phyloP scores from a whole-genome alignment of 2,113 vertebrate species.

The Cacatua alba region DNA sequence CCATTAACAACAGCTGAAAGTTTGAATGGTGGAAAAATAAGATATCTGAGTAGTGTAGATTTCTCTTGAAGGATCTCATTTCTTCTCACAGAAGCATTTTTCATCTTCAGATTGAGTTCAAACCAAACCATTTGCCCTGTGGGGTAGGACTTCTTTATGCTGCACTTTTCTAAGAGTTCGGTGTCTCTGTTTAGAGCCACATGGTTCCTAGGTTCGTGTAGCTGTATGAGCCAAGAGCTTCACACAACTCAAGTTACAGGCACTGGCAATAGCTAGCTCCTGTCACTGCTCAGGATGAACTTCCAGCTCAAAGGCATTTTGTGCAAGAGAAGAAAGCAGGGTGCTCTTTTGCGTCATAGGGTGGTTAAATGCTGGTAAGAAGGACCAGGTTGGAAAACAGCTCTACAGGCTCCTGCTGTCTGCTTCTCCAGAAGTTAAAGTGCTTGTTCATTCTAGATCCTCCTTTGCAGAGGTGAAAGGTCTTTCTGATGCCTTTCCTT shows the following conservation, averaged over 20 bases:
- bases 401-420: not conserved
- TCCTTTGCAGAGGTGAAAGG: not conserved
- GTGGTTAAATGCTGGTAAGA: not conserved
- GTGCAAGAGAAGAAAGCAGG: not conserved
- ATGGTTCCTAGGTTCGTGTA: rapidly evolving
- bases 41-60: not conserved
- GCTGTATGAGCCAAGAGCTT: not conserved
- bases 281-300: not conserved
- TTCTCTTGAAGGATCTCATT: not conserved
- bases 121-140: not conserved
- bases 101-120: not conserved
- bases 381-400: not conserved
- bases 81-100: not conserved
- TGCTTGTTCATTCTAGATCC: not conserved
- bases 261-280: not conserved
- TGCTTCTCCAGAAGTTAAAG: not conserved
- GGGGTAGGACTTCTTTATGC: not conserved
- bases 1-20: not conserved
- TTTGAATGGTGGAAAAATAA: not conserved
- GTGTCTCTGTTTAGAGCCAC: not conserved
- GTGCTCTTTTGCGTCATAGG: not conserved
- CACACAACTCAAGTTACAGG: not conserved
- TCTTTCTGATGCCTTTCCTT: not conserved
- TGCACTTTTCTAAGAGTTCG: not conserved
- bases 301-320: not conserved